Evolutionary conservation across 2,888 invertebrate species (phyloP), one percentile per base, ranked within the genome.

Genomic region (Ormia ochracea): DNA sequence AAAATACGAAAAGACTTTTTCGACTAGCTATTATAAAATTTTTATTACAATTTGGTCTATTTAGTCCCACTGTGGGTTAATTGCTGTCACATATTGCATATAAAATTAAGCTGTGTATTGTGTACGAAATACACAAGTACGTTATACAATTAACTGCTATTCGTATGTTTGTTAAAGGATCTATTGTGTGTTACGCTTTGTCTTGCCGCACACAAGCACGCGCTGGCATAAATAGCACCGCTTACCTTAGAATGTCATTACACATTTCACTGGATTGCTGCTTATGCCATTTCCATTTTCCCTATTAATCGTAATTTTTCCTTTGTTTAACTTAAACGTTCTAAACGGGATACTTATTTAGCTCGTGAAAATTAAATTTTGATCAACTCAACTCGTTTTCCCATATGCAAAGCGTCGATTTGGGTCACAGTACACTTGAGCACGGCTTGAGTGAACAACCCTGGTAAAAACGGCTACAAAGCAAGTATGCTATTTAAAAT

Each of bases 231-330:
- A 4, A 50, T 63, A 1, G 23, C 5, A 12, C 5, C 41, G 23
- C 14, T 10, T 43, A 4, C 5, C 19, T 31, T 26, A 41, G 7
- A 33, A 48, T 41, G 28, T 41, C 31, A 10, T 1, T 5, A 5
- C 5, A 43, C 14, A 36, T 31, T 58, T 23, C 1, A 23, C 9
- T 68, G n/a, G 33, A 17, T 43, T 21, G 3, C 26, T 68, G 26
- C 41, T 38, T 10, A 68, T 68, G 52, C 52, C 59, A 75, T 75
- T 59, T 36, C 33, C 50, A 52, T 36, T 73, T 45, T 38, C n/a
- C 21, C 45, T 45, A 36, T 45, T 21, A 21, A 0, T 6, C 43
- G 5, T 21, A 65, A 65, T 65, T 56, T 63, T 33, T 38, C 17
- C 41, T 17, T 12, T 48, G 12, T 26, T 43, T 28, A 10, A 56